Evolutionary conservation across 2,113 vertebrate genomes (phyloP), one percentile per base, ranked within the genome.

Genomic region (Xiphophorus couchianus): DNA sequence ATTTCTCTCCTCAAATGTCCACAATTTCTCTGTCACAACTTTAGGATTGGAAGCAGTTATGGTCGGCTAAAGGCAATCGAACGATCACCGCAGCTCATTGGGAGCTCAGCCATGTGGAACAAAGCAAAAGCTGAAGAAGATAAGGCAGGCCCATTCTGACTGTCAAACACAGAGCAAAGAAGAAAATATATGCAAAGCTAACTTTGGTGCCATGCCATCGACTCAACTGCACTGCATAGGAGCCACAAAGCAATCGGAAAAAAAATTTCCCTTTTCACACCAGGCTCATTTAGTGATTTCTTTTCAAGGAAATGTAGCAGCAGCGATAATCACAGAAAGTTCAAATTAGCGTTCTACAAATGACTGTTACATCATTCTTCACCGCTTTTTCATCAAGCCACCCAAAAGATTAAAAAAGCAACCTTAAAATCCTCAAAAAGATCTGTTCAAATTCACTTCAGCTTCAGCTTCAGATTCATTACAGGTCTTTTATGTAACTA

Each of bases 91-190:
- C 51, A 58, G 25, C 51, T 58, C 51, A 58, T 27, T 81, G 73
- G 63, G 28, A 76, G 42, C 19, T 69, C 76, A 74, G 61, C 35
- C 82, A 78, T 66, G 78, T 63, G 76, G 83, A 88, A 82, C 80
- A 71, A 82, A 77, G 73, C 44, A 2, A 62, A 78, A 42, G 60
- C 69, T 28, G 54, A 69, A 73, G 78, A 39, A 78, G 62, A 79
- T 42, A 37, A 35, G 1, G 44, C 60, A 37, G 37, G 44, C 37
- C 44, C 27, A 63, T 19, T 60, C 58, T 66, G 66, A 82, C 66
- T 75, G 69, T 71, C 27, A 19, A 69, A 30, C 5, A 58, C 2
- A 9, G 27, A 67, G 54, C 51, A 22, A 25, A 65, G 37, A 67
- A 69, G 44, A 39, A 83, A 73, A 83, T 48, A 9, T 62, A 76